These are phyloP conservation scores for Salmo trutta DNA, from an alignment of 2,797 vertebrate species.

Conservation along the genomic window DNA sequence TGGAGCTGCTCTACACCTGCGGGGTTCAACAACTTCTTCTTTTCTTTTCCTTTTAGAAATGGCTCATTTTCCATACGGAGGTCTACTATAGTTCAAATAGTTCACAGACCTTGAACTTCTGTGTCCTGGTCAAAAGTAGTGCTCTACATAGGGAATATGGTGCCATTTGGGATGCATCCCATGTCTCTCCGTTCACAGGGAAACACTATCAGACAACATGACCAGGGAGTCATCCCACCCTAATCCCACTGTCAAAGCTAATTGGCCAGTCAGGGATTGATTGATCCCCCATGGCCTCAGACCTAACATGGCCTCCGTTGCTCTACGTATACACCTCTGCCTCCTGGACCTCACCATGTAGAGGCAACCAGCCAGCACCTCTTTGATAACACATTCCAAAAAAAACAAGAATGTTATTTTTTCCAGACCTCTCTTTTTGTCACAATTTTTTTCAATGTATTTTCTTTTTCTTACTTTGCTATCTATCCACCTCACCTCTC, in stretches of 20 bases:
- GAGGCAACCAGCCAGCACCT: conserved; percentile 11
- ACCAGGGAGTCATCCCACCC: conserved; percentile 67
- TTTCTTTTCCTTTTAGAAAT: not conserved
- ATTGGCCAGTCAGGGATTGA: conserved; percentile 74
- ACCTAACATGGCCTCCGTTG: not conserved
- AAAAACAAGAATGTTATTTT: conserved; percentile 38
- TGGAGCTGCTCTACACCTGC: not conserved
- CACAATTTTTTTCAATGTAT: not conserved
- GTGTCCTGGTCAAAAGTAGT: no score
- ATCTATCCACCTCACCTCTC: not conserved
- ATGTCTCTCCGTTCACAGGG: conserved; percentile 60
- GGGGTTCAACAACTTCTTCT: no score
- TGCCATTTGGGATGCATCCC: no score
- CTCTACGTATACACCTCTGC: conserved; percentile 34
- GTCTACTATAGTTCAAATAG: conserved; percentile 8
- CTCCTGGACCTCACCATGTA: conserved; percentile 4
- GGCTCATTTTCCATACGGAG: not conserved
- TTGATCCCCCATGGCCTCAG: conserved; percentile 30
- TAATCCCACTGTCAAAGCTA: conserved; percentile 77
- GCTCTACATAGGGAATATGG: no score
- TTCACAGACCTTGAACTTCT: conserved; percentile 1
- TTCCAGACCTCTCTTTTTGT: conserved; percentile 36
- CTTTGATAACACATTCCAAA: conserved; percentile 34
- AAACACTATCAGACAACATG: conserved; percentile 72
- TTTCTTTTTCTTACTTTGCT: not conserved